These are phyloP conservation scores for Habrosyne pyritoides DNA, from an alignment of 2,888 invertebrate species.

Conservation along the genomic window DNA sequence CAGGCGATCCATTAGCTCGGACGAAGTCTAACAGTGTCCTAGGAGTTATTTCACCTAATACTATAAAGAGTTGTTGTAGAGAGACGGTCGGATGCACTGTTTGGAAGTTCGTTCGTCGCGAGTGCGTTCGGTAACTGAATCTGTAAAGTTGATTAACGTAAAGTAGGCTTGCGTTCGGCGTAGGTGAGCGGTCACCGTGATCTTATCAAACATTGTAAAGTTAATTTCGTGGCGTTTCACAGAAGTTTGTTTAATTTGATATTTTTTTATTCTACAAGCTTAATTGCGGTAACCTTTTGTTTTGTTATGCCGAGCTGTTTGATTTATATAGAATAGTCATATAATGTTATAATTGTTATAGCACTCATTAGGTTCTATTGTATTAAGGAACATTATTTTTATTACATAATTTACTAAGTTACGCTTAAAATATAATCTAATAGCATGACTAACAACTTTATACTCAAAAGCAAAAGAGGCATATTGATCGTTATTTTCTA, in stretches of 20 bases:
- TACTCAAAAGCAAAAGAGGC: too few species aligned
- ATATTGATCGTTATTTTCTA: too few species aligned
- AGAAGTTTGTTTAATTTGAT: conserved; percentile 4
- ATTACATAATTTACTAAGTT: neutral
- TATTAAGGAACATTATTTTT: neutral
- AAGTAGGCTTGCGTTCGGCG: conserved; percentile 57
- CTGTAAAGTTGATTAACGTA: conserved; percentile 63
- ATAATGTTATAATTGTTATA: neutral
- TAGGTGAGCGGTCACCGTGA: conserved; percentile 51
- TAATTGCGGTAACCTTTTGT: conserved; percentile 2
- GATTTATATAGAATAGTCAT: neutral
- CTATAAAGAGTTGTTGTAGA: conserved; percentile 72
- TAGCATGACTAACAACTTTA: too few species aligned
- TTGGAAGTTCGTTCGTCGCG: conserved; percentile 54
- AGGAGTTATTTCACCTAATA: conserved; percentile 74
- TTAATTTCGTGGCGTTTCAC: conserved; percentile 50
- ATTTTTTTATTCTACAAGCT: conserved; percentile 3
- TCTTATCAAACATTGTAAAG: conserved; percentile 59
- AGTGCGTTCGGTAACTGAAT: conserved; percentile 58
- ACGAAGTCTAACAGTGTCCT: conserved; percentile 70
- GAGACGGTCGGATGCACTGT: conserved; percentile 54
- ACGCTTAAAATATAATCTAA: too few species aligned
- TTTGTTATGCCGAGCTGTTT: neutral
- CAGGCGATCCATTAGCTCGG: conserved; percentile 75
- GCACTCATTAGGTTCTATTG: neutral